These are phyloP conservation scores for Agrotis puta DNA, from an alignment of 2,888 invertebrate species.

Conservation along the genomic window DNA sequence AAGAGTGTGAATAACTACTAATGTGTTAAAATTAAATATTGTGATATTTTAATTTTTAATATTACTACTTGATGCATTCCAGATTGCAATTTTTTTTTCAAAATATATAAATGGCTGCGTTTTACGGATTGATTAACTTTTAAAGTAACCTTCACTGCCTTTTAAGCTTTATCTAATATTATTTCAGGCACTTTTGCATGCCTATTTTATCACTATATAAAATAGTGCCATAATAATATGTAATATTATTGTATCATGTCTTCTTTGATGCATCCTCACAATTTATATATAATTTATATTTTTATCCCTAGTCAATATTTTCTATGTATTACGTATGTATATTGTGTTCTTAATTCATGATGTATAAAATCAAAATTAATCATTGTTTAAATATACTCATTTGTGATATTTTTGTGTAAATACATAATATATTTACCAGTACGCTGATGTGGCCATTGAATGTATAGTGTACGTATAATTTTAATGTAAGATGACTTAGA, in stretches of 20 bases:
- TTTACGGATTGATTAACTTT: constrained; percentile 59
- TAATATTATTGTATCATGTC: constrained; percentile 58
- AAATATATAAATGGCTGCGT: constrained; percentile 70
- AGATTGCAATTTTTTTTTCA: constrained; percentile 64
- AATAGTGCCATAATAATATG: constrained; percentile 85
- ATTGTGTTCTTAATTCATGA: constrained; percentile 63
- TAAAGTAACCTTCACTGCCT: constrained; percentile 79
- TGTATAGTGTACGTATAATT: constrained; percentile 67
- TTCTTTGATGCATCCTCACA: constrained; percentile 72
- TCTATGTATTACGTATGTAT: constrained; percentile 55
- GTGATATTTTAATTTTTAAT: constrained; percentile 77
- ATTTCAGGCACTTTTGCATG: constrained; percentile 76
- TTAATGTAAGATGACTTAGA: constrained; percentile 62
- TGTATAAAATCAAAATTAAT: constrained; percentile 66
- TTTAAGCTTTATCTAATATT: constrained; percentile 76
- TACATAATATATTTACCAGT: constrained; percentile 83
- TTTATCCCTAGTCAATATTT: constrained; percentile 82
- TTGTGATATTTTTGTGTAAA: constrained; percentile 88
- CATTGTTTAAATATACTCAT: constrained; percentile 80
- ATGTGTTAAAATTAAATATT: constrained; percentile 70
- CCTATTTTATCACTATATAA: constrained; percentile 84
- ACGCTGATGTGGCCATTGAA: constrained; percentile 85
- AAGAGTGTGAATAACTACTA: constrained; percentile 64
- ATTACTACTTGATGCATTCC: constrained; percentile 54
- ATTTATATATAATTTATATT: constrained; percentile 69